Evolutionary conservation across 2,113 vertebrate species (phyloP).

Genomic region (Embiotoca jacksoni): DNA sequence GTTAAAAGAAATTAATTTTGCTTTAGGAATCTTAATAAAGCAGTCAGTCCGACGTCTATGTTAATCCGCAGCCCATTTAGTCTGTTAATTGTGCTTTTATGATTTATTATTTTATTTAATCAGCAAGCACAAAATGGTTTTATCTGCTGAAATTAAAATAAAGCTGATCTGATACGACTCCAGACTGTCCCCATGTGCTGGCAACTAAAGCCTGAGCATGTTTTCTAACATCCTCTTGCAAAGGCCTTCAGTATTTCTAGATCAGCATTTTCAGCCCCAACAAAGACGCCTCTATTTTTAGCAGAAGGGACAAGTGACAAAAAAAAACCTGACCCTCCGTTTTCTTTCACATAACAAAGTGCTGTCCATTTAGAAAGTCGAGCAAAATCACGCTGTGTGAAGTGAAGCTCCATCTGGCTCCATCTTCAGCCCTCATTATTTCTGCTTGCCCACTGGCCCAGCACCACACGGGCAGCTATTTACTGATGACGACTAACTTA

Average conservation of each 20-base stretch:
- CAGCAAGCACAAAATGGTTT: neutral
- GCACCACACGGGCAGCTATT: slow-evolving; percentile 65
- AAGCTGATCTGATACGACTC: slow-evolving; percentile 18
- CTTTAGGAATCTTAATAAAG: neutral
- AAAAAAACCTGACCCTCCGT: slow-evolving; percentile 49
- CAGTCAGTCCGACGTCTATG: neutral
- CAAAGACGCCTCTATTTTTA: slow-evolving; percentile 48
- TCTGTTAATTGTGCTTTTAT: neutral
- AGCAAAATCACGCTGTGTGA: slow-evolving; percentile 62
- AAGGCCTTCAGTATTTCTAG: slow-evolving; percentile 20
- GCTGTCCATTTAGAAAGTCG: slow-evolving; percentile 52
- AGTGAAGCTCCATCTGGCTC: slow-evolving; percentile 70
- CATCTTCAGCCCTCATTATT: slow-evolving; percentile 70
- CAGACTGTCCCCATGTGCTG: slow-evolving; percentile 24
- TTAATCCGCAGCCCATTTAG: neutral
- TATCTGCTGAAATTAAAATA: slow-evolving; percentile 26
- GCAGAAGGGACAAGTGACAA: slow-evolving; percentile 38
- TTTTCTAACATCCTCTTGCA: slow-evolving; percentile 17
- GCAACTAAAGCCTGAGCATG: slow-evolving; percentile 12
- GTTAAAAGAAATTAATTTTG: no score
- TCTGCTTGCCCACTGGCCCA: slow-evolving; percentile 65
- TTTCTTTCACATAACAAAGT: slow-evolving; percentile 56
- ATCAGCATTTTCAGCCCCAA: slow-evolving; percentile 46
- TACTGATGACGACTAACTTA: slow-evolving; percentile 67
- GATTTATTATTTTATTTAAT: slow-evolving; percentile 20